Evolutionary conservation across 2,888 invertebrate genomes (phyloP).

Genomic region (Aphidoletes aphidimyza): DNA sequence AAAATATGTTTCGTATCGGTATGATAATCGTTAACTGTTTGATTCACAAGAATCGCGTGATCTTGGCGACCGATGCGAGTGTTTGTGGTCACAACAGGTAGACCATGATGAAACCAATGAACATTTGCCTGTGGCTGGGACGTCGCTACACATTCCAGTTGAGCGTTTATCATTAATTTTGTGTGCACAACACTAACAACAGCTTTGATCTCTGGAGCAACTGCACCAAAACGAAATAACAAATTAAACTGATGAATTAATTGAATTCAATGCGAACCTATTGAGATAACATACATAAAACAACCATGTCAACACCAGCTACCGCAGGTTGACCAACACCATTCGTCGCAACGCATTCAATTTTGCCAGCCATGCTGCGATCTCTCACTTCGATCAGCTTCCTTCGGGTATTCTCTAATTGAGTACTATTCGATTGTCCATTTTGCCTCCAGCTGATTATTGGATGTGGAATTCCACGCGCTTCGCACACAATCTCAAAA

Average conservation of each 20-base stretch:
- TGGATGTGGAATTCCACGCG: conserved; percentile 78
- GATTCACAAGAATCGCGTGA: conserved; percentile 63
- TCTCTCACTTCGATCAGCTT: conserved; percentile 67
- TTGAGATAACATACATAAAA: conserved; percentile 73
- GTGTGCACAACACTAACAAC: conserved; percentile 78
- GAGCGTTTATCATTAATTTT: conserved; percentile 76
- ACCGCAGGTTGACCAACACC: conserved; percentile 79
- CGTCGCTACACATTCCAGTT: conserved; percentile 75
- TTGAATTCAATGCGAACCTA: background rate
- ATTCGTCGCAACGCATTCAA: conserved; percentile 79
- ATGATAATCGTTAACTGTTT: conserved; percentile 69
- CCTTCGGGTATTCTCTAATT: conserved; percentile 63
- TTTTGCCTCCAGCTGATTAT: conserved; percentile 76
- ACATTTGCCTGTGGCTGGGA: conserved; percentile 77
- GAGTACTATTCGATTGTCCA: conserved; percentile 63
- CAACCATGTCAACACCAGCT: conserved; percentile 75
- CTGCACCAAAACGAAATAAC: conserved; percentile 66
- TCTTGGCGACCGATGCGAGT: conserved; percentile 65
- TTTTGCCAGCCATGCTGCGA: conserved; percentile 75
- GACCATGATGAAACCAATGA: conserved; percentile 75
- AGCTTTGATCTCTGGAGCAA: conserved; percentile 78
- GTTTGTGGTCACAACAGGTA: conserved; percentile 67
- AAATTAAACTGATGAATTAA: background rate
- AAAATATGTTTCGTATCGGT: conserved; percentile 72
- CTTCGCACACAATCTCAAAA: conserved; percentile 79